These are phyloP conservation scores for Medauroidea extradentata DNA, from an alignment of 1,140 invertebrate genomes.

Conservation along the genomic window DNA sequence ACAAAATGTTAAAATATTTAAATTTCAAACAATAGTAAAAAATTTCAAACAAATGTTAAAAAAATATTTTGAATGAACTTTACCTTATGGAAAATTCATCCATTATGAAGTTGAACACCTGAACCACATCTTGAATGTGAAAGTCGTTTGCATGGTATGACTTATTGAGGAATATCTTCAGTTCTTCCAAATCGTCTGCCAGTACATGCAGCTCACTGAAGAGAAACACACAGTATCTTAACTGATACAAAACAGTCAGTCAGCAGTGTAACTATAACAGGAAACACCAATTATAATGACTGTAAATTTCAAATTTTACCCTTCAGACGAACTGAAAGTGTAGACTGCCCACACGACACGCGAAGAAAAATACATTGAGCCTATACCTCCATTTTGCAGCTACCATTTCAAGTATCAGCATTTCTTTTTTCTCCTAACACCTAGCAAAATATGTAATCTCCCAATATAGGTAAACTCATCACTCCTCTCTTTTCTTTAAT, in stretches of 20 bases:
- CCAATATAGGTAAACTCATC: no score
- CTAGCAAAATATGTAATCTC: no score
- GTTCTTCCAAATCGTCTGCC: slow-evolving; percentile 64
- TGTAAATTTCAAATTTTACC: no score
- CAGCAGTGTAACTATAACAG: no score
- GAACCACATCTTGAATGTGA: slow-evolving; percentile 70
- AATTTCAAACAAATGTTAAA: slow-evolving; percentile 1
- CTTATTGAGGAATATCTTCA: slow-evolving; percentile 64
- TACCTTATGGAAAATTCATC: slow-evolving; percentile 66
- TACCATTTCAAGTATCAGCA: no score
- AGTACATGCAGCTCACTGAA: slow-evolving; percentile 61
- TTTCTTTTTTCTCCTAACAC: no score
- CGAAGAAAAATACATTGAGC: no score
- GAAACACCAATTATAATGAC: no score
- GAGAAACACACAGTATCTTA: slow-evolving; percentile 47
- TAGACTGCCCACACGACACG: no score
- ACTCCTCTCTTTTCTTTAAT: no score
- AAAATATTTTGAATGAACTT: slow-evolving; percentile 2
- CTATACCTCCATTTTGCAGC: no score
- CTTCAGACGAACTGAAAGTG: no score
- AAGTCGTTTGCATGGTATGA: slow-evolving; percentile 79
- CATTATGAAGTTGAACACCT: slow-evolving; percentile 59
- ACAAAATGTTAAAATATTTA: neutral
- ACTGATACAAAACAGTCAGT: slow-evolving; percentile 68
- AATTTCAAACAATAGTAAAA: slow-evolving; percentile 1